phyloP scores from a whole-genome alignment of 2,797 vertebrate genomes.

The Trematomus bernacchii region DNA sequence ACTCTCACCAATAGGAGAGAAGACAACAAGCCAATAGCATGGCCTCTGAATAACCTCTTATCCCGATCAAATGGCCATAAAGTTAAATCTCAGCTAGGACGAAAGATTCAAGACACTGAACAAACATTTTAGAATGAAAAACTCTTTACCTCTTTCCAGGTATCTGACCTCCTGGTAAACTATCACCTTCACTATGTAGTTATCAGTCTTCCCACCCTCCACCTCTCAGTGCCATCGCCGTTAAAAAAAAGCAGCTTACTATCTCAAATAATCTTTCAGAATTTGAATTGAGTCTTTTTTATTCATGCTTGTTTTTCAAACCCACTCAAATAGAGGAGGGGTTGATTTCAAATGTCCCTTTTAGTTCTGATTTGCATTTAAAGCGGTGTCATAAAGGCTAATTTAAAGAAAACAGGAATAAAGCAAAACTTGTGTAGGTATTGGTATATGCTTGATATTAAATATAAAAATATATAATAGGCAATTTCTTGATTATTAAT shows the following conservation, averaged over 20 bases:
- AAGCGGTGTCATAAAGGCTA: slow-evolving; percentile 1
- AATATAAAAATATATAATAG: too few relatives aligned
- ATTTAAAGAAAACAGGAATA: slow-evolving; percentile 4
- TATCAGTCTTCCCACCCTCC: not conserved
- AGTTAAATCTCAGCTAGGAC: not conserved
- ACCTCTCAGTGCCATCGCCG: not conserved
- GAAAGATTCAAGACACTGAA: slow-evolving; percentile 13
- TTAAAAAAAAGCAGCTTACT: slow-evolving; percentile 43
- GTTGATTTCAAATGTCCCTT: slow-evolving; percentile 36
- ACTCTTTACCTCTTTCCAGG: not conserved
- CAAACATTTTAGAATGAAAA: slow-evolving; percentile 4
- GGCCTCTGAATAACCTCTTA: not conserved
- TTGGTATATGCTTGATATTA: too few relatives aligned
- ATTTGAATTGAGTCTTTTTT: slow-evolving; percentile 40
- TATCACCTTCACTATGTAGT: slow-evolving; percentile 9
- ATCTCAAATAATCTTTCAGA: slow-evolving; percentile 40
- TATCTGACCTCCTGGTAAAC: slow-evolving; percentile 4
- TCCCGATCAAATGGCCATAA: not conserved
- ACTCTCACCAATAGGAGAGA: not conserved
- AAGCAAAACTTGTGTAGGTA: not conserved
- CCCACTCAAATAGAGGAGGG: slow-evolving; percentile 44
- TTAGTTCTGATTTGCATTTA: slow-evolving; percentile 13
- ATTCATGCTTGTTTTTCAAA: slow-evolving; percentile 48
- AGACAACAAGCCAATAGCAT: not conserved
- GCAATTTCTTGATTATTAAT: not conserved